Evolutionary conservation across 2,888 invertebrate species (phyloP), one percentile per base, ranked within the genome.

Genomic region (Xanthia togata): DNA sequence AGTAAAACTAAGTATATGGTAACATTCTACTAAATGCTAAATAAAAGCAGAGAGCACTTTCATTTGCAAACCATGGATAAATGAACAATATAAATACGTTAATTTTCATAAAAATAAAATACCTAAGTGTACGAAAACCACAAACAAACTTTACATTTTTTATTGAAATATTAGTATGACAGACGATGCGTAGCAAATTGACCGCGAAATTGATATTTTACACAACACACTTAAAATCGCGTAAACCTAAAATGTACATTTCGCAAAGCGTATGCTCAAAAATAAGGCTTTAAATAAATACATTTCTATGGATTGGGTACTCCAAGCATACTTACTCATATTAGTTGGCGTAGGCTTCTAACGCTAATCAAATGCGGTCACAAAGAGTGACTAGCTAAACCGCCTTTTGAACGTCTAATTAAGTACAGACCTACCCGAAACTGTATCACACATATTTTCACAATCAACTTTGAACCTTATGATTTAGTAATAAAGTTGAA

Each of bases 121-220:
- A 60, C 0, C 14, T 1, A 31, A 31, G 31, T 31, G n/a, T 57
- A 57, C 26, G n/a, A 65, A 55, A 53, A 67, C 12, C 50, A 50
- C 14, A 57, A 44, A 50, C 14, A 64, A 68, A 79, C 55, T 76
- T 79, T 69, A 41, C 26, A 44, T 63, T 83, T 71, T 47, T 69
- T 35, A 68, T 70, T 41, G 4, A 23, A 71, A 76, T 68, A 68
- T 80, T 76, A 65, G 31, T 81, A 60, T 60, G 70, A 76, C 63
- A 65, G 70, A 62, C 70, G 64, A 63, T 60, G 76, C 76, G 64
- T 71, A 67, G n/a, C 67, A 14, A 85, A 85, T 79, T 71, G 44
- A 47, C 73, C 72, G 70, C 72, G 60, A 80, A 83, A 83, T 84
- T 76, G 65, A 75, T 71, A 78, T 76, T 77, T 65, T 70, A 84